Conservation (phyloP, 2,888 invertebrate species). For the Julus scandinavius region DNA sequence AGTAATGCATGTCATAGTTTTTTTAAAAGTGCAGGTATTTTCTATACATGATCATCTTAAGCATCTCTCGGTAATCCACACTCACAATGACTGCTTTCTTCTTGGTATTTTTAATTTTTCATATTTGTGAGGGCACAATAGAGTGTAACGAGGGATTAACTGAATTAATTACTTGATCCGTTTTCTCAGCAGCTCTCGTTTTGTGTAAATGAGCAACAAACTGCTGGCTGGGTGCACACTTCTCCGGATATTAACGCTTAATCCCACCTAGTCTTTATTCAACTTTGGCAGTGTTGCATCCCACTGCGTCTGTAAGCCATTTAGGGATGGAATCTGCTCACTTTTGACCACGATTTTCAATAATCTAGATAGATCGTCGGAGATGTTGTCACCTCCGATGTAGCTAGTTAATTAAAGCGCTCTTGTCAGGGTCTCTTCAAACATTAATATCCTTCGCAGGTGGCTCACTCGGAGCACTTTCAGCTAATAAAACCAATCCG, state of each 20-base stretch:
- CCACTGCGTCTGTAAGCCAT: background rate
- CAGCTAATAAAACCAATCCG: background rate
- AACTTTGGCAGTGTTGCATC: background rate
- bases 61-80: background rate
- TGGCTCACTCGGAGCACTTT: background rate
- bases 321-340: background rate
- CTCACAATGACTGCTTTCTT: background rate
- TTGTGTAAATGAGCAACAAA: background rate
- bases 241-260: background rate
- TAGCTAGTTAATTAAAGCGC: constrained; percentile 11
- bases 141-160: background rate
- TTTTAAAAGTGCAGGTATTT: background rate
- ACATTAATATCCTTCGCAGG: constrained; percentile 18
- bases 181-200: background rate
- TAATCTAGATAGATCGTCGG: background rate
- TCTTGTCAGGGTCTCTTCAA: constrained; percentile 18
- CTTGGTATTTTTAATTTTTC: background rate
- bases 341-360: constrained; percentile 18
- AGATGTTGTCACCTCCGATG: constrained; percentile 11
- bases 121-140: background rate
- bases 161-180: background rate
- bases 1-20: background rate
- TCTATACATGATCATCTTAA: background rate
- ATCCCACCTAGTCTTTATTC: background rate
- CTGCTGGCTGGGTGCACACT: background rate